Base-by-base conservation (phyloP, 2,797 vertebrate genomes). In the Eremophila alpestris region DNA sequence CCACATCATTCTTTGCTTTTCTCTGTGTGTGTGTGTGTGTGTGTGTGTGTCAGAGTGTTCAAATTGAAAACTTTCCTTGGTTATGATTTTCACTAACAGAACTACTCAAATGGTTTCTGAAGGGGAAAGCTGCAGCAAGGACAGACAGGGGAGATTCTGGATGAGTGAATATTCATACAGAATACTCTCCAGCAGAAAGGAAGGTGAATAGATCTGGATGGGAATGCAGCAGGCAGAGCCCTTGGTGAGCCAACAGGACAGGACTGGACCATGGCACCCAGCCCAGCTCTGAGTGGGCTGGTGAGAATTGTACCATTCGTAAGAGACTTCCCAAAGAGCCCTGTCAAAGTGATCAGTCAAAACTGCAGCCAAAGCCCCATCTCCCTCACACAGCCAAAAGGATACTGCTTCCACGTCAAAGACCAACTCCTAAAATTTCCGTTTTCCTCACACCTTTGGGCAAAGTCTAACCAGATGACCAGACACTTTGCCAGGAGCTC, bases 61-160 rank as follows among this genome's bases (percentile, higher is more conserved):
- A 55, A 86, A 93, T 94, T 34, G 75, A 96, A 73, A 94, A 75
- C 34, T 95, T 93, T 69, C 80, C 85, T 64, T 36, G 11, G 3
- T 91, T 90, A 27, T 14, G 46, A 81, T 79, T 93, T 87, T 87
- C 73, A 36, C 80, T 71, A 67, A 34, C 58, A 81, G 41, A 87
- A 60, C 40, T 23, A 51, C 48, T 38, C 74, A 49, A 87, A 59
- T 30, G 13, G 45, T 59, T 55, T 43, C 69, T 27, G 1, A 23
- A 3, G 2, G 27, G 26, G 52, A 80, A 80, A 65, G 27, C 22
- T 48, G 26, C 62, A 49, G 29, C 22, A 8, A 22, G 34, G 56
- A 77, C 13, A 67, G 30, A 26, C 11, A 3, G 52, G 24, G 46
- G 59, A 34, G 63, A 67, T 36, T n/a, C 36, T 12, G 10, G 7